Base-by-base conservation (phyloP, 2,113 vertebrate species). In the Phylloscopus trochilus region DNA sequence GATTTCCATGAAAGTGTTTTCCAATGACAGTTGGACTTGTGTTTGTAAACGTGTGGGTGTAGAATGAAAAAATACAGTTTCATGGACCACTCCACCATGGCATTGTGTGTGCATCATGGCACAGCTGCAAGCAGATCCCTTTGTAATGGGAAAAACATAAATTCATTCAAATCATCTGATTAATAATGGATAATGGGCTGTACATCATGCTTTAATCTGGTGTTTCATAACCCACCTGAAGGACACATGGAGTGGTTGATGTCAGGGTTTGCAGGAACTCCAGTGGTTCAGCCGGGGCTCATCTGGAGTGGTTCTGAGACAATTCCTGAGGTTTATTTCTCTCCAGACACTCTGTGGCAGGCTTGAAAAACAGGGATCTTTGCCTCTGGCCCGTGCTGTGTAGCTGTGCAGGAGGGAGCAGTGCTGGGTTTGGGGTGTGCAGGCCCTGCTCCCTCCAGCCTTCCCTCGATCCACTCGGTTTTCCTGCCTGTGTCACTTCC, bases 401-500 rank as follows among this genome's bases (percentile, higher is more conserved):
- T 15, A 0, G 23, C 1, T 3, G 4, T 3, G 13, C 16, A 10
- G 53, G 63, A 4, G 2, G n/a, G n/a, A 31, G 73, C 33, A 12
- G 55, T 5, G 82, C 15, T 0, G 47, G 4, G 1, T 30, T 22
- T 15, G 76, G 33, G 59, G 9, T 24, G 39, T 5, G 84, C 92
- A 67, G 96, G 91, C 97, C 92, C 94, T 47, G 94, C 95, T 97
- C 94, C 87, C 80, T 44, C 10, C 90, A 92, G 96, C 88, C 96
- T 95, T 97, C 96, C 97, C 97, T 97, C 94, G 35, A 86, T 97
- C 96, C 95, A 79, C 96, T 95, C 79, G 95, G 83, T 96, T 97
- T 97, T 96, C 97, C 97, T 98, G 97, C 98, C 97, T 97, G 94
- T 98, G 98, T 98, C 98, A 98, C 96, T 98, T 98, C 97, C 98